Conservation (phyloP, 2,888 invertebrate genomes). For the Xestia ashworthii region DNA sequence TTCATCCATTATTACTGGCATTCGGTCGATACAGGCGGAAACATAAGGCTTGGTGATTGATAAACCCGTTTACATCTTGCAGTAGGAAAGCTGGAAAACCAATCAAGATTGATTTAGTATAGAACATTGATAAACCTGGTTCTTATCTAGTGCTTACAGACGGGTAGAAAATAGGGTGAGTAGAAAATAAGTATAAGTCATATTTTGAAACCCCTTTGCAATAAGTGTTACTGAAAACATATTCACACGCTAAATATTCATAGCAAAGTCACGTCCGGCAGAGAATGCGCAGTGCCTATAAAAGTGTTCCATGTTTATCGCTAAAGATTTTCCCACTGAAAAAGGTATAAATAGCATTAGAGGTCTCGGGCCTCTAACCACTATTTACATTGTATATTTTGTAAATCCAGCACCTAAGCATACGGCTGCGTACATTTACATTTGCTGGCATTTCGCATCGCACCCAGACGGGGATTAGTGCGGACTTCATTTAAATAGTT, state of each 20-base stretch:
- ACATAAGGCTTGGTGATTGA: background rate
- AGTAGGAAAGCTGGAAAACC: background rate
- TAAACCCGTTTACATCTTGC: background rate
- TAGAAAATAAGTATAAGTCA: background rate
- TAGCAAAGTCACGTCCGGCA: background rate
- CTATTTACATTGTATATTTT: constrained; percentile 28
- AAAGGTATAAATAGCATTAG: constrained; percentile 14
- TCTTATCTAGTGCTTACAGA: background rate
- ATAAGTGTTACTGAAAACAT: background rate
- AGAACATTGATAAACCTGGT: too few relatives aligned
- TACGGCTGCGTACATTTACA: constrained; percentile 20
- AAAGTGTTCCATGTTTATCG: constrained; percentile 12
- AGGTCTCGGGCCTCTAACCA: background rate
- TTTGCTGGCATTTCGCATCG: constrained; percentile 47
- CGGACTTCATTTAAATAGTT: constrained; percentile 72
- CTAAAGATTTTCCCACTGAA: constrained; percentile 9
- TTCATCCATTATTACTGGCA: constrained; percentile 9
- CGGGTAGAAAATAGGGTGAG: background rate
- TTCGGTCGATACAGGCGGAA: background rate
- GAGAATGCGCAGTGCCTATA: background rate
- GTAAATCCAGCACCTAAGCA: constrained; percentile 6
- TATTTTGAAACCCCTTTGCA: background rate
- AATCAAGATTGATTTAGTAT: background rate
- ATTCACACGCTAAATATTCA: background rate
- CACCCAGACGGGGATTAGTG: constrained; percentile 61